A percentile compares a stretch with the other conserved stretches of the same genome.
Conservation (phyloP, 2,113 vertebrate species). For the Ondatra zibethicus region DNA sequence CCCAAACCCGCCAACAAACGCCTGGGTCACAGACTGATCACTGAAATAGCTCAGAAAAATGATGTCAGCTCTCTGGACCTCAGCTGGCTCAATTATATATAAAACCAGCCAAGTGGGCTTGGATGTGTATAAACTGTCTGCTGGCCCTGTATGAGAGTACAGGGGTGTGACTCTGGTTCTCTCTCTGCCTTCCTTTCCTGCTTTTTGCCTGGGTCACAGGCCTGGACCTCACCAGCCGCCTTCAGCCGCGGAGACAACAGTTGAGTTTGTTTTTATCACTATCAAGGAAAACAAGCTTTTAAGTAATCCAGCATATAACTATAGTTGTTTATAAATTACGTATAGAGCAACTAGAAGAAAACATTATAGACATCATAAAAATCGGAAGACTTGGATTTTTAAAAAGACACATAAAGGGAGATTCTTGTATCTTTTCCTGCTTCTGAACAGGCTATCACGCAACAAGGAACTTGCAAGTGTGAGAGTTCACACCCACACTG, state of each 20-base stretch:
- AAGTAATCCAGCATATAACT: not conserved
- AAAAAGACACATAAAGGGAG: not conserved
- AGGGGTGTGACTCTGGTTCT: not conserved
- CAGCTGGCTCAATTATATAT: not conserved
- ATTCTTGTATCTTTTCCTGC: not conserved
- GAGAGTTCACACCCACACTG: not conserved
- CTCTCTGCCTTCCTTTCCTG: not conserved
- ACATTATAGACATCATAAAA: not conserved
- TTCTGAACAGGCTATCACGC: not conserved
- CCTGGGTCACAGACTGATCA: not conserved
- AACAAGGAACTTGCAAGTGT: rapidly evolving
- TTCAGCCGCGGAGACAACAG: not conserved
- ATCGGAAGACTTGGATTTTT: not conserved
- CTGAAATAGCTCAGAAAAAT: not conserved
- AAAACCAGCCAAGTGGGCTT: not conserved
- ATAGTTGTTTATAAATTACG: not conserved
- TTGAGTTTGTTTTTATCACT: not conserved
- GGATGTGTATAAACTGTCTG: not conserved
- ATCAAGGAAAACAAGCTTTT: not conserved
- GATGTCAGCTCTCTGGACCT: not conserved
- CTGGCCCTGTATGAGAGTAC: not conserved
- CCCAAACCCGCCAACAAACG: not conserved
- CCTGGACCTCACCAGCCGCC: not conserved
- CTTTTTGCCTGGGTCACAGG: not conserved
- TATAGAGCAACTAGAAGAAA: not conserved